Percentiles rank a stretch among this genome's conserved stretches.
Conservation (phyloP, 1,140 invertebrate species). For the Nasonia giraulti region DNA sequence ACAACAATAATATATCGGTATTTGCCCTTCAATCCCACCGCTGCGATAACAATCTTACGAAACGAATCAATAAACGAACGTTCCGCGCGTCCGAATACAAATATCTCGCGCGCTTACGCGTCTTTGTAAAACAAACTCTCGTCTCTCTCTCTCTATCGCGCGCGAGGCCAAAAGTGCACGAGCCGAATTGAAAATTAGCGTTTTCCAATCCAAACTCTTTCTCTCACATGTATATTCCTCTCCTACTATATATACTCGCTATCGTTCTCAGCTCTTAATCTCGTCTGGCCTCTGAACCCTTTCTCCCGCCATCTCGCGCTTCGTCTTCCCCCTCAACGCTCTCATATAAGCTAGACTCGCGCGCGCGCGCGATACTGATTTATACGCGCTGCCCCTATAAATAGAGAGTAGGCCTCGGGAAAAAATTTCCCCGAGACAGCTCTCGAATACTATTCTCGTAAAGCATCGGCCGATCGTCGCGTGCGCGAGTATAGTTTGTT, state of each 20-base stretch:
- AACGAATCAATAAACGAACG: slow-evolving; percentile 40
- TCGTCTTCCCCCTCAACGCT: neutral
- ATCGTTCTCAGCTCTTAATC: slow-evolving; percentile 23
- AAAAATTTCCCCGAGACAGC: neutral
- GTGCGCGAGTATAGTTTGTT: slow-evolving; percentile 27
- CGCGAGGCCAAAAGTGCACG: neutral
- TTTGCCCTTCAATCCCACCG: neutral
- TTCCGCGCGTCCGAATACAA: neutral
- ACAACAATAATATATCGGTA: neutral
- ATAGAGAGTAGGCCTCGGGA: neutral
- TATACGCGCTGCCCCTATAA: slow-evolving; percentile 1
- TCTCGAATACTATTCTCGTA: slow-evolving; percentile 40
- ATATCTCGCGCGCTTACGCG: neutral
- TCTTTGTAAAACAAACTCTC: slow-evolving; percentile 33
- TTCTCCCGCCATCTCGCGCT: neutral
- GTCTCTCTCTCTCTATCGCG: neutral
- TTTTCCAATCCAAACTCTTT: neutral
- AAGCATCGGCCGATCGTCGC: slow-evolving; percentile 26
- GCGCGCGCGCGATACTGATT: neutral
- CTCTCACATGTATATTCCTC: neutral
- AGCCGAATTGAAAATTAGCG: slow-evolving; percentile 33
- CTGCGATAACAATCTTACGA: slow-evolving; percentile 33
- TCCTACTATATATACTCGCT: neutral
- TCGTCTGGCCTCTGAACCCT: slow-evolving; percentile 19
- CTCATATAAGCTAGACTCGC: neutral